Percentiles rank a stretch among this genome's conserved stretches.
phyloP scores from a whole-genome alignment of 2,888 invertebrate species.

The Oscheius sp. region DNA sequence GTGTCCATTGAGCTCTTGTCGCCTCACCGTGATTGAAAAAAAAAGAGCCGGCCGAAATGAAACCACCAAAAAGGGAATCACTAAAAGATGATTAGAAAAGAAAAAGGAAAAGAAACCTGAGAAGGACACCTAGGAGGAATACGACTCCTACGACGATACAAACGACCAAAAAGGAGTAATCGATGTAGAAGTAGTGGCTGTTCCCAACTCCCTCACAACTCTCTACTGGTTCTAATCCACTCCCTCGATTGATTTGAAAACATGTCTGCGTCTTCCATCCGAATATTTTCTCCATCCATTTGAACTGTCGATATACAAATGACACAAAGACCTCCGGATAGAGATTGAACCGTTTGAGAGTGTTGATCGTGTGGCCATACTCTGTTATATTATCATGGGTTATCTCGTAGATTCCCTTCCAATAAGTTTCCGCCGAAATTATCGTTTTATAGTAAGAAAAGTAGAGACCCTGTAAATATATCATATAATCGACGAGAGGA shows the following conservation, averaged over 20 bases:
- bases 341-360: conserved; percentile 83
- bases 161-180: conserved; percentile 81
- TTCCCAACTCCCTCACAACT: conserved; percentile 84
- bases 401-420: conserved; percentile 76
- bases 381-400: conserved; percentile 83
- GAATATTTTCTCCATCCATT: conserved; percentile 71
- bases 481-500: not conserved
- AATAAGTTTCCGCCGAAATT: conserved; percentile 78
- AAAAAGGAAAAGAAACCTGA: conserved; percentile 56
- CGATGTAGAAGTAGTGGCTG: conserved; percentile 84
- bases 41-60: conserved; percentile 79
- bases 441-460: conserved; percentile 88
- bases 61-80: conserved; percentile 80
- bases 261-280: conserved; percentile 72
- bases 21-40: conserved; percentile 84
- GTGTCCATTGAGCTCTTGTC: conserved; percentile 86
- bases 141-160: conserved; percentile 79
- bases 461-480: conserved; percentile 79
- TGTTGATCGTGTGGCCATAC: conserved; percentile 83
- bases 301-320: conserved; percentile 74
- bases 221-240: conserved; percentile 76
- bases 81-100: conserved; percentile 71
- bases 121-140: conserved; percentile 76
- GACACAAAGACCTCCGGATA: conserved; percentile 80
- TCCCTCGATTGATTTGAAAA: conserved; percentile 77